Evolutionary conservation across 2,888 invertebrate genomes (phyloP).

Genomic region (Oscheius sp.): DNA sequence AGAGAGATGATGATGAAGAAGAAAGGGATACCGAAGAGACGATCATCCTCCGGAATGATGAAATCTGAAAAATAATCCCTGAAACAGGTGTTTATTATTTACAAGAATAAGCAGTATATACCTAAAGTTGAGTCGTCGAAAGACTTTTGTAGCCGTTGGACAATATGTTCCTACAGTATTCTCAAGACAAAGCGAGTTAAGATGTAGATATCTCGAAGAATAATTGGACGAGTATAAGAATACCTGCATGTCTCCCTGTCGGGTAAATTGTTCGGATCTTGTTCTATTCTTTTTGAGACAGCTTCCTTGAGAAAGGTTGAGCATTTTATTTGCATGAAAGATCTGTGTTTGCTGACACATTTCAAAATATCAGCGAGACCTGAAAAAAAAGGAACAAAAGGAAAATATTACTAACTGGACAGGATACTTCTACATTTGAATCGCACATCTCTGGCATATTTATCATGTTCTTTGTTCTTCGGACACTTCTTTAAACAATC

Average conservation of each 20-base stretch:
- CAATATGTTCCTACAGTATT: constrained; percentile 53
- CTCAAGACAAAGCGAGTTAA: constrained; percentile 54
- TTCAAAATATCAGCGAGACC: constrained; percentile 49
- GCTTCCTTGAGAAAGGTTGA: constrained; percentile 55
- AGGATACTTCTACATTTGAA: constrained; percentile 47
- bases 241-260: constrained; percentile 26
- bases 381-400: constrained; percentile 5
- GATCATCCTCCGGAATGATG: constrained; percentile 49
- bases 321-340: constrained; percentile 52
- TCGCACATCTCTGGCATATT: constrained; percentile 40
- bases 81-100: constrained; percentile 17
- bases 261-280: constrained; percentile 15
- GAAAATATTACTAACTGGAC: constrained; percentile 26
- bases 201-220: constrained; percentile 44
- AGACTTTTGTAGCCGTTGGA: constrained; percentile 39
- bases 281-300: constrained; percentile 1
- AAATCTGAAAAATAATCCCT: constrained; percentile 56
- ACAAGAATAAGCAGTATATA: not conserved
- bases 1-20: too few species aligned
- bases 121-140: constrained; percentile 48
- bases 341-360: constrained; percentile 52
- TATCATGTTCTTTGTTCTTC: constrained; percentile 35
- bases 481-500: constrained; percentile 52
- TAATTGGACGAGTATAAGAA: not conserved
- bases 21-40: too few species aligned